Evolutionary conservation across 2,113 vertebrate genomes (phyloP), one percentile per base, ranked within the genome.

Genomic region (Prinia subflava): DNA sequence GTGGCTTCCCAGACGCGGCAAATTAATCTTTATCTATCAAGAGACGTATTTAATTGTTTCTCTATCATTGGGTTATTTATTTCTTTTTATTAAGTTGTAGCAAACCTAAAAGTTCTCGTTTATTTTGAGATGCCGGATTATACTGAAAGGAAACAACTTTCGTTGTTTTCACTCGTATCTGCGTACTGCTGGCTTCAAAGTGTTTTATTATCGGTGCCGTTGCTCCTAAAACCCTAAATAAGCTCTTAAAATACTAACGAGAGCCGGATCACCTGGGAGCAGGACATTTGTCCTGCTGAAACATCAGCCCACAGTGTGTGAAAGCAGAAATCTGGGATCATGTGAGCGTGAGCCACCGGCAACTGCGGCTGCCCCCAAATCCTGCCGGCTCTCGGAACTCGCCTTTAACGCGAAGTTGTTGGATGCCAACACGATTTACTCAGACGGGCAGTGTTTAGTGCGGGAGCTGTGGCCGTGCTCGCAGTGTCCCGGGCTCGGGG

Each of bases 401-500:
- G 21, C 3, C 20, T 60, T 64, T 22, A 25, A 56, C 77, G 2
- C 23, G 57, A 80, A 90, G 89, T 77, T 87, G 39, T 62, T 15
- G 39, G 49, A 42, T 13, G 65, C 9, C 57, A 21, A 3, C 35
- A 0, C 0, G 16, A 3, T 74, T 21, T n/a, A 9, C 52, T 83
- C 77, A 4, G 39, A 41, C 24, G 33, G 1, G 18, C 50, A 0
- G 64, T 8, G 60, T 15, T 53, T 1, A 0, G 0, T 1, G 76
- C 11, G 1, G 46, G 77, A 31, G 67, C 53, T 8, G 62, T 2
- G 4, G 47, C 15, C 5, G 2, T 0, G 50, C 27, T 3, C 1
- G 25, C 89, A 3, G 56, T 0, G 11, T 12, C 8, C 13, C 75
- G 1, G 55, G 7, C 22, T 27, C 3, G 5, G 0, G 16, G 12